These are phyloP conservation scores for Busseola fusca DNA, from an alignment of 2,888 invertebrate genomes.

Conservation along the genomic window DNA sequence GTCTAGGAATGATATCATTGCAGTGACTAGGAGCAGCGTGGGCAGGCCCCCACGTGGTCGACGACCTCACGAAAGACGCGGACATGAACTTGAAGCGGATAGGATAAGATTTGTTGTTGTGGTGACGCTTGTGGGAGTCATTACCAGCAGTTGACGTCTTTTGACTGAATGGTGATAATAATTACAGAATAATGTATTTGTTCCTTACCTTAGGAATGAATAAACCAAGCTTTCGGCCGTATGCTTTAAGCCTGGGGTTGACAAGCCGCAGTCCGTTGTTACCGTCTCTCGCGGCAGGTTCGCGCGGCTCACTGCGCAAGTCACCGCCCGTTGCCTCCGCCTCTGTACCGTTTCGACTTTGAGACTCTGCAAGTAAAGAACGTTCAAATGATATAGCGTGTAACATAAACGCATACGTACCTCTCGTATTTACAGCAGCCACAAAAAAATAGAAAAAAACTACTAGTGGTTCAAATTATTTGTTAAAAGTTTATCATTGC, in stretches of 20 bases:
- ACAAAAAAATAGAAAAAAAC: slow-evolving; percentile 10
- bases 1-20: background rate
- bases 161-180: background rate
- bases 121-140: background rate
- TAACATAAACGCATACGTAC: background rate
- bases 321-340: slow-evolving; percentile 55
- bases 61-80: background rate
- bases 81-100: too few relatives aligned
- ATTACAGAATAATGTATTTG: background rate
- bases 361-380: slow-evolving; percentile 70
- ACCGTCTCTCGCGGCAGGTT: slow-evolving; percentile 62
- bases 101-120: background rate
- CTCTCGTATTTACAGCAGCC: slow-evolving; percentile 36
- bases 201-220: slow-evolving; percentile 85
- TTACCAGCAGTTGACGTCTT: background rate
- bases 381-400: slow-evolving; percentile 17
- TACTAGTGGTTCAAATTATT: background rate
- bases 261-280: slow-evolving; percentile 75
- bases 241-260: slow-evolving; percentile 82
- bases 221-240: slow-evolving; percentile 83
- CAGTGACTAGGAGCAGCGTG: background rate
- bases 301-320: slow-evolving; percentile 57
- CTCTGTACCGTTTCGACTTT: slow-evolving; percentile 72
- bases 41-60: background rate
- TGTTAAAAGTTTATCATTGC: background rate